Base-by-base conservation (phyloP, 2,888 invertebrate genomes). In the Agelastica alni region DNA sequence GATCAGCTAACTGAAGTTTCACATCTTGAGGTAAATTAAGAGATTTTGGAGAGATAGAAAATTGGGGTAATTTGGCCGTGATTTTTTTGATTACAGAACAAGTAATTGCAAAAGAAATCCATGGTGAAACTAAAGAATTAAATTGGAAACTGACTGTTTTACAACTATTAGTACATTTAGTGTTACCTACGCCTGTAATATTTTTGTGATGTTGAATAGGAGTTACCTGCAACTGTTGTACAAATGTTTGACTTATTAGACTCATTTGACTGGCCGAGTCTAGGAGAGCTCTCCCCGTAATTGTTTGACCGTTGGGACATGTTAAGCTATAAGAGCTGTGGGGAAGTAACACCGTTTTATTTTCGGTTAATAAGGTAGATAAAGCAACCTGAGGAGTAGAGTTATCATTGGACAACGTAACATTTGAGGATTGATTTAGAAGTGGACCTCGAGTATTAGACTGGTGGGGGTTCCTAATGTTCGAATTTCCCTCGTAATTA, bases 1-100 rank as follows among this genome's bases (percentile, higher is more conserved):
- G n/a, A n/a, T n/a, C n/a, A n/a, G n/a, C n/a, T n/a, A n/a, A n/a
- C n/a, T n/a, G n/a, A n/a, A n/a, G n/a, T n/a, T n/a, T n/a, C n/a
- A n/a, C n/a, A n/a, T n/a, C n/a, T n/a, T n/a, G n/a, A n/a, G n/a
- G n/a, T n/a, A n/a, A n/a, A n/a, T n/a, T n/a, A n/a, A n/a, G n/a
- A n/a, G n/a, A n/a, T n/a, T n/a, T n/a, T n/a, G 22, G 32, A 12
- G 32, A 32, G 13, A 32, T 32, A 10, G 32, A 32, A 32, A 32
- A 32, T 32, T 32, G 32, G 1, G 14, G 32, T 32, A 32, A 4
- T 2, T 32, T 32, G 7, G 3, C 7, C 13, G 32, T 32, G 4
- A 32, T 32, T 32, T 32, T 12, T 32, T 13, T 12, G 2, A 32
- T 32, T 3, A 14, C 32, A 3, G 14, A 13, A 32, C 32, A 32